A percentile compares a stretch with the other conserved stretches of the same genome.
These are phyloP conservation scores for Prionchulus punctatus DNA, from an alignment of 2,888 invertebrate species.

Conservation along the genomic window DNA sequence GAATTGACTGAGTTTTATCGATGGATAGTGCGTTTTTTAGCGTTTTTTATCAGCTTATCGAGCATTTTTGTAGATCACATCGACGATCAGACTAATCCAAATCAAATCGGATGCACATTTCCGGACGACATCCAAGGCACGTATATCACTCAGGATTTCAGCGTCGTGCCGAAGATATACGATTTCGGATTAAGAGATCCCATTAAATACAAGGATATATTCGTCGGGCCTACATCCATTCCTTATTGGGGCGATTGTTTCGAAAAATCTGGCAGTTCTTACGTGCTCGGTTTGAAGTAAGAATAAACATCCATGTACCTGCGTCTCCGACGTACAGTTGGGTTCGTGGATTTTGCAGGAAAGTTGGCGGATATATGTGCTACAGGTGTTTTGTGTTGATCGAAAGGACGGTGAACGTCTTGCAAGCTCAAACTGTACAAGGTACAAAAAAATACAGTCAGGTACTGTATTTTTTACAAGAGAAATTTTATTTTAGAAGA, in stretches of 20 bases:
- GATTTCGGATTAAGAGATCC: slow-evolving; percentile 5
- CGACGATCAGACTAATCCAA: too few species aligned
- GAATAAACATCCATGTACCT: too few species aligned
- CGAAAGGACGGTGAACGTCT: slow-evolving; percentile 8
- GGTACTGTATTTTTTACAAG: too few species aligned
- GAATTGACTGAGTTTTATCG: too few species aligned
- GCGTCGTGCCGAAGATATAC: background rate
- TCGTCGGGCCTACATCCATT: slow-evolving; percentile 9
- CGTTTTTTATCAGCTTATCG: too few species aligned
- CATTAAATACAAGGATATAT: slow-evolving; percentile 4
- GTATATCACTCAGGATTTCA: background rate
- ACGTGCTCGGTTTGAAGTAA: slow-evolving; percentile 9
- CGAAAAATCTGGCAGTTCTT: slow-evolving; percentile 4
- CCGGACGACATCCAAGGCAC: slow-evolving; percentile 5
- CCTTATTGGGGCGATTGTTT: slow-evolving; percentile 11
- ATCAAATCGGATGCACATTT: too few species aligned
- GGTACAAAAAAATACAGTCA: too few species aligned
- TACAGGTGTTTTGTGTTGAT: slow-evolving; percentile 9
- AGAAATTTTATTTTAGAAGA: slow-evolving; percentile 2
- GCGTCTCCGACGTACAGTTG: background rate
- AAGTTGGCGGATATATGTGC: slow-evolving; percentile 10
- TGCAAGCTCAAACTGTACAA: too few species aligned
- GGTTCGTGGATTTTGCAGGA: slow-evolving; percentile 2
- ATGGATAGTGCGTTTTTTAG: too few species aligned
- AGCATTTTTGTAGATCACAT: too few species aligned